Percentiles rank a stretch among this genome's conserved stretches.
Conservation (phyloP, 1,140 invertebrate genomes). For the Drosophila oshimai region DNA sequence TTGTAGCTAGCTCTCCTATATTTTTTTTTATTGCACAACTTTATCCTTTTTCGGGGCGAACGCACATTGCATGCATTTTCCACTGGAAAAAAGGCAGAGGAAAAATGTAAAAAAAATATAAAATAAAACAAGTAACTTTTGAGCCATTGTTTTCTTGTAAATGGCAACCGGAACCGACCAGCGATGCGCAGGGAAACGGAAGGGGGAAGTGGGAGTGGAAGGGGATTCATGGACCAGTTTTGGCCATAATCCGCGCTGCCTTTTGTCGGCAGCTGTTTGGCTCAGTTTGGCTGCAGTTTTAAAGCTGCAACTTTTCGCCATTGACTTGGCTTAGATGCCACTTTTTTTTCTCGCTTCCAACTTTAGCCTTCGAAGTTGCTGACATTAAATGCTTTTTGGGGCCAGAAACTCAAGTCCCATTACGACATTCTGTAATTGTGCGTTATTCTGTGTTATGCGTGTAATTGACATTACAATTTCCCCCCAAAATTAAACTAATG, state of each 20-base stretch:
- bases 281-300: slow-evolving; percentile 51
- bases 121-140: slow-evolving; percentile 35
- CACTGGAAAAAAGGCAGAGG: slow-evolving; percentile 8
- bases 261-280: slow-evolving; percentile 55
- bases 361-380: slow-evolving; percentile 31
- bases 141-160: slow-evolving; percentile 74
- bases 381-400: slow-evolving; percentile 24
- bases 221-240: slow-evolving; percentile 1
- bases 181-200: background rate
- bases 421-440: slow-evolving; percentile 53
- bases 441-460: slow-evolving; percentile 71
- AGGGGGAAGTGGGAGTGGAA: too few relatives aligned
- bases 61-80: slow-evolving; percentile 63
- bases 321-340: slow-evolving; percentile 12
- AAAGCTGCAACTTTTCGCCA: slow-evolving; percentile 54
- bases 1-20: slow-evolving; percentile 6
- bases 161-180: slow-evolving; percentile 51
- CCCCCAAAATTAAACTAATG: slow-evolving; percentile 35
- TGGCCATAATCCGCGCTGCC: slow-evolving; percentile 30
- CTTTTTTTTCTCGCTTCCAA: slow-evolving; percentile 16
- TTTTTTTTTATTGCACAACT: slow-evolving; percentile 64
- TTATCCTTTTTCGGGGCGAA: slow-evolving; percentile 56
- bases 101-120: slow-evolving; percentile 23
- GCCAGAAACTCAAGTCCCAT: background rate
- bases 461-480: slow-evolving; percentile 69